Percentiles rank a stretch among this genome's conserved stretches.
phyloP scores from a whole-genome alignment of 2,888 invertebrate genomes.

The Copidosoma aretas region DNA sequence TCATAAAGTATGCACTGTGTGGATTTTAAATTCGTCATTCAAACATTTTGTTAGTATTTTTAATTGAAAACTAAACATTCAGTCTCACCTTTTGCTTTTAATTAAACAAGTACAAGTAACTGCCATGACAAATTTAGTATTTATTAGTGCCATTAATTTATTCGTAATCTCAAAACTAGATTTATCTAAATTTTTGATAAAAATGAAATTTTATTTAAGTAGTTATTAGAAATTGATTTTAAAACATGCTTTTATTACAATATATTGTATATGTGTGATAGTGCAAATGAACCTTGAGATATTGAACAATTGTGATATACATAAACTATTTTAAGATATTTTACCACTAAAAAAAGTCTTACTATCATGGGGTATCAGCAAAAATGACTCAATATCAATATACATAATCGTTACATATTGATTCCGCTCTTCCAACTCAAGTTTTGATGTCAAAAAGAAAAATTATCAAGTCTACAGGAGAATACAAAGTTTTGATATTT shows the following conservation, averaged over 20 bases:
- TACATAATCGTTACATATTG: slow-evolving; percentile 19
- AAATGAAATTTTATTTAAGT: slow-evolving; percentile 12
- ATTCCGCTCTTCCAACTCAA: slow-evolving; percentile 34
- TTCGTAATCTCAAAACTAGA: slow-evolving; percentile 19
- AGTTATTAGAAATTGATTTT: neutral
- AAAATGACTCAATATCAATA: slow-evolving; percentile 35
- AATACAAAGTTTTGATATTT: slow-evolving; percentile 28
- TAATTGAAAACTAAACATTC: slow-evolving; percentile 6
- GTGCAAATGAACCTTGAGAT: slow-evolving; percentile 33
- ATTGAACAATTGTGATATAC: slow-evolving; percentile 45
- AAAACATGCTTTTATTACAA: neutral
- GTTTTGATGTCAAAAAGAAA: neutral
- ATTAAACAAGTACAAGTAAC: slow-evolving; percentile 11
- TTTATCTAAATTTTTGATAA: slow-evolving; percentile 18
- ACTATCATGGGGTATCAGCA: slow-evolving; percentile 29
- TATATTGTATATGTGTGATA: slow-evolving; percentile 33
- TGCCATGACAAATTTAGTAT: slow-evolving; percentile 29
- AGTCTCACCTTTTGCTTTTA: slow-evolving; percentile 3
- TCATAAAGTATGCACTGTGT: slow-evolving; percentile 16
- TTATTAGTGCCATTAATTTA: slow-evolving; percentile 29
- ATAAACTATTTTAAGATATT: slow-evolving; percentile 42
- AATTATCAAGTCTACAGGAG: neutral
- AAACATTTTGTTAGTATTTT: slow-evolving; percentile 10
- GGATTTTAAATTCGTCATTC: slow-evolving; percentile 6
- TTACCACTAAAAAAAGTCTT: slow-evolving; percentile 44